Percentiles rank a stretch among this genome's conserved stretches.
Evolutionary conservation across 2,888 invertebrate species (phyloP).

Genomic region (Ophion ellenae): DNA sequence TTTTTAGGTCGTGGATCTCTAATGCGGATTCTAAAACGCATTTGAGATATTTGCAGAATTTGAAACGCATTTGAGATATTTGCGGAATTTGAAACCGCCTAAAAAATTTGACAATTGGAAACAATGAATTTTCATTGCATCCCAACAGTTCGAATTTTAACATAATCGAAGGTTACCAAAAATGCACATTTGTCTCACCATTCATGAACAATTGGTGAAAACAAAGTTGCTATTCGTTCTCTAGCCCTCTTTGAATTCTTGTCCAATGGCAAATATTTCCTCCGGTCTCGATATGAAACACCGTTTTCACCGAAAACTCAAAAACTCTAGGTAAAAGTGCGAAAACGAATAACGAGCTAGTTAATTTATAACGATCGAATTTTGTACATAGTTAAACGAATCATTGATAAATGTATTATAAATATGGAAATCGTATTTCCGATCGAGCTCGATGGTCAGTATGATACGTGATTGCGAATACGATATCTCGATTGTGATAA

Average conservation of each 20-base stretch:
- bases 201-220: background rate
- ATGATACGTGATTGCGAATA: slow-evolving; percentile 23
- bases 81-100: background rate
- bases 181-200: background rate
- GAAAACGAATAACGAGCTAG: slow-evolving; percentile 9
- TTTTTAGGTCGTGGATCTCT: background rate
- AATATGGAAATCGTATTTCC: slow-evolving; percentile 10
- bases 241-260: too few species aligned
- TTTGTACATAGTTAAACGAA: slow-evolving; percentile 51
- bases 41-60: background rate
- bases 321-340: background rate
- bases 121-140: background rate
- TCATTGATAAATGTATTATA: slow-evolving; percentile 31
- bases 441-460: slow-evolving; percentile 13
- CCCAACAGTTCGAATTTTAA: background rate
- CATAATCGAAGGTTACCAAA: background rate
- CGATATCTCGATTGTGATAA: slow-evolving; percentile 16
- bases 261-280: too few species aligned
- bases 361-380: slow-evolving; percentile 29
- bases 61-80: background rate
- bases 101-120: background rate
- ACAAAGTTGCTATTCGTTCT: too few species aligned
- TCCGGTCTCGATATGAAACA: background rate
- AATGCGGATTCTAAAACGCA: background rate
- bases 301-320: background rate